These are phyloP conservation scores for Acropora yongei DNA, from an alignment of 64 coral and sea anemone species.

Conservation along the genomic window DNA sequence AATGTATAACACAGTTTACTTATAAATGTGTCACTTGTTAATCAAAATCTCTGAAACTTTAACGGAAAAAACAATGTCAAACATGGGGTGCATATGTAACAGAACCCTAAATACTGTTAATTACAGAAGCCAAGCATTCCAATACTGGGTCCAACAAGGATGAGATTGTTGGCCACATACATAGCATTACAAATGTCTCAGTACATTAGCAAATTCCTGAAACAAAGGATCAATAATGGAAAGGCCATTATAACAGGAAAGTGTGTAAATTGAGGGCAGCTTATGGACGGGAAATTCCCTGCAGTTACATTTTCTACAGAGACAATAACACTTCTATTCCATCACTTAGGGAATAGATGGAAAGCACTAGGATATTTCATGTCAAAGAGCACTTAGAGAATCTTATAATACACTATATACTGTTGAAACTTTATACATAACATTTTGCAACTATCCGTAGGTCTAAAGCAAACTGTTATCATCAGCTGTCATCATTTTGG, in stretches of 20 bases:
- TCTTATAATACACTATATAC: no score
- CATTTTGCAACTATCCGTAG: no score
- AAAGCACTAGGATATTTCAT: neutral
- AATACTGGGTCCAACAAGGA: neutral
- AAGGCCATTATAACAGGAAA: constrained; percentile 14
- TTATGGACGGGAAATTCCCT: constrained; percentile 26
- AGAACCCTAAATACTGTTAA: neutral
- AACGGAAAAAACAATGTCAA: neutral
- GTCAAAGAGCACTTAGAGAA: neutral
- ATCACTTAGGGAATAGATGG: neutral
- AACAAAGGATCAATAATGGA: constrained; percentile 19
- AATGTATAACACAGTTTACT: no score
- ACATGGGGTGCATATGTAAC: constrained; percentile 4
- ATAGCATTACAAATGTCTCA: neutral
- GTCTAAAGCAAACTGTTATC: no score
- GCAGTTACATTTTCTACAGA: constrained; percentile 5
- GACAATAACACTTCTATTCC: neutral
- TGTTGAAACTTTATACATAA: no score
- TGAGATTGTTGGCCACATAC: constrained; percentile 19
- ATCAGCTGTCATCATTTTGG: no score
- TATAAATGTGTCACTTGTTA: no score
- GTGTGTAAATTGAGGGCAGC: neutral
- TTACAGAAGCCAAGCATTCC: neutral
- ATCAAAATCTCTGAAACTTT: no score
- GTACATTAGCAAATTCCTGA: neutral